phyloP scores from a whole-genome alignment of 2,113 vertebrate species.

The Indicator indicator region DNA sequence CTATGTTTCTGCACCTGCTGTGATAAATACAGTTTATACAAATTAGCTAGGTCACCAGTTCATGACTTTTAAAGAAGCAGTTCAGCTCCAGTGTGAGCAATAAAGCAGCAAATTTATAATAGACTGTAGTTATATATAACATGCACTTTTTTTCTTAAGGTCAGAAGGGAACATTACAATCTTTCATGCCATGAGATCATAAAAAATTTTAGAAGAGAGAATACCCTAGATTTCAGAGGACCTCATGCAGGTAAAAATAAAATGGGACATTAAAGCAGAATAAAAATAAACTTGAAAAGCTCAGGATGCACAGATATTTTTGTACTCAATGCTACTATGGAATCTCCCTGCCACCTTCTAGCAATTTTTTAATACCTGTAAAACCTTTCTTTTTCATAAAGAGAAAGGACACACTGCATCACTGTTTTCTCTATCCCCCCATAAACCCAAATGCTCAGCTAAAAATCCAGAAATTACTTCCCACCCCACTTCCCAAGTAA shows the following conservation, averaged over 20 bases:
- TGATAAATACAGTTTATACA: conserved; percentile 56
- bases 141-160: conserved; percentile 16
- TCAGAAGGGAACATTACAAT: conserved; percentile 18
- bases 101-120: conserved; percentile 37
- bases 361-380: neutral
- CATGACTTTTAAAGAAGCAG: conserved; percentile 24
- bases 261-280: conserved; percentile 1
- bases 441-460: neutral
- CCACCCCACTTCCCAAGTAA: neutral
- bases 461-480: neutral
- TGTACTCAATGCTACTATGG: neutral
- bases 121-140: conserved; percentile 53
- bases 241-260: conserved; percentile 30
- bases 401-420: neutral
- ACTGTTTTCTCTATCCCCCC: neutral
- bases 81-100: conserved; percentile 27
- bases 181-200: conserved; percentile 44
- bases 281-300: conserved; percentile 57
- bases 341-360: neutral
- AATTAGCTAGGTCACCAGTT: conserved; percentile 57
- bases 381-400: neutral
- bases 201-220: conserved; percentile 25
- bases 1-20: conserved; percentile 45
- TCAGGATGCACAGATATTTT: neutral
- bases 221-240: conserved; percentile 29